These are phyloP conservation scores for Ataeniobius toweri DNA, from an alignment of 2,797 vertebrate genomes.

Conservation along the genomic window DNA sequence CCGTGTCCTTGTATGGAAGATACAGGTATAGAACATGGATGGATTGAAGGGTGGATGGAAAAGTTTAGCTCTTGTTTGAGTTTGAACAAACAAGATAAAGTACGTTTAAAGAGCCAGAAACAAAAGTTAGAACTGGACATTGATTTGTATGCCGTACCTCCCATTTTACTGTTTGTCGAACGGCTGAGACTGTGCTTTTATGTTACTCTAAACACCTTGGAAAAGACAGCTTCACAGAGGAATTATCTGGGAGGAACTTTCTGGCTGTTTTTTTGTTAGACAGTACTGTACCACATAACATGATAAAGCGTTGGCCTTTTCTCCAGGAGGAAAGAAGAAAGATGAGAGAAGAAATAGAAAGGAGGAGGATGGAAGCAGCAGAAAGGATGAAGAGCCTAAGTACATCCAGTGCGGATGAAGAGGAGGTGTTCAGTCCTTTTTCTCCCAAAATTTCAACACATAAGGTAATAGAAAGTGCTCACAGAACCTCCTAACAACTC, in stretches of 20 bases:
- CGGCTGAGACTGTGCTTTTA: background rate
- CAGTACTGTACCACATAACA: background rate
- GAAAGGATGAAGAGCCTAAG: conserved; percentile 81
- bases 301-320: background rate
- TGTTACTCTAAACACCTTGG: background rate
- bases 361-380: conserved; percentile 78
- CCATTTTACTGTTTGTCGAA: background rate
- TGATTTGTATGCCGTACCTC: background rate
- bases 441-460: conserved; percentile 77
- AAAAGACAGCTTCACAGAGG: background rate
- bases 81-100: background rate
- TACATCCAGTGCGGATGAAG: conserved; percentile 66
- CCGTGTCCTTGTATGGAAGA: too few species aligned
- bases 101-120: background rate
- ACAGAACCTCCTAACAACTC: too few species aligned
- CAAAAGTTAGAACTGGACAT: background rate
- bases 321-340: conserved; percentile 81
- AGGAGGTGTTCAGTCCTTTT: conserved; percentile 74
- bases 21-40: too few species aligned
- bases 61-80: background rate
- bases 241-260: background rate
- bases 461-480: conserved; percentile 75
- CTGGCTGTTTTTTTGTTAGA: background rate
- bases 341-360: conserved; percentile 81
- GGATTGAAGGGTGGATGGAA: too few species aligned